Base-by-base conservation (phyloP, 2,888 invertebrate species). In the Alitta virens region DNA sequence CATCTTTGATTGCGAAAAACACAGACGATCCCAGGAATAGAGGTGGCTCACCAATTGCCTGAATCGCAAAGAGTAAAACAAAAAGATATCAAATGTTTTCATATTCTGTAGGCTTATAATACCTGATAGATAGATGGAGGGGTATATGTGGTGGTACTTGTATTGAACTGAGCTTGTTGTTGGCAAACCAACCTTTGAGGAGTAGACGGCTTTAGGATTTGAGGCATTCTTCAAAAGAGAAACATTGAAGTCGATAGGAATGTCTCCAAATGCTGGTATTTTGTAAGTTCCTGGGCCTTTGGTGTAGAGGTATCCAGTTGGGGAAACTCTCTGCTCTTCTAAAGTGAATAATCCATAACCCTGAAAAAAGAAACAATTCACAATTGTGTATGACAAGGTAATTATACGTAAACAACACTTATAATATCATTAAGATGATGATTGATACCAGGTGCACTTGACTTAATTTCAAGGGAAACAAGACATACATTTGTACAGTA, bases 31-130 rank as follows among this genome's bases (percentile, higher is more conserved):
- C 92, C 67, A 96, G 85, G 78, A 96, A 94, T 3, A 97, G 82
- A 0, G 97, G 97, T 0, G 97, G 97, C 80, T 98, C 97, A 0
- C 97, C 97, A 42, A 97, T 90, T 65, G 94, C 97, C 92, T 94
- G 74, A 9, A 84, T 83, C 63, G 51, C n/a, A 18, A n/a, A 40
- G 9, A 18, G 23, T 43, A 53, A 9, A 24, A 24, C 18, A 24
- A 18, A 21, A 14, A 16, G 18, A 14, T 33, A 24, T 55, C 33
- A 33, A n/a, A 23, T 55, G 1, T 52, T 21, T 49, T 21, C 5
- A 49, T 9, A 16, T 18, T 3, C 23, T 49, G 49, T 7, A n/a
- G 5, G 33, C 12, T 7, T 33, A 7, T 33, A 5, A 33, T 33
- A 12, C 7, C 33, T 33, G 33, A 7, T 5, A 5, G 7, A 33